A percentile compares a stretch with the other conserved stretches of the same genome.
Evolutionary conservation across 2,888 invertebrate species (phyloP).

Genomic region (Tetropium fuscum): DNA sequence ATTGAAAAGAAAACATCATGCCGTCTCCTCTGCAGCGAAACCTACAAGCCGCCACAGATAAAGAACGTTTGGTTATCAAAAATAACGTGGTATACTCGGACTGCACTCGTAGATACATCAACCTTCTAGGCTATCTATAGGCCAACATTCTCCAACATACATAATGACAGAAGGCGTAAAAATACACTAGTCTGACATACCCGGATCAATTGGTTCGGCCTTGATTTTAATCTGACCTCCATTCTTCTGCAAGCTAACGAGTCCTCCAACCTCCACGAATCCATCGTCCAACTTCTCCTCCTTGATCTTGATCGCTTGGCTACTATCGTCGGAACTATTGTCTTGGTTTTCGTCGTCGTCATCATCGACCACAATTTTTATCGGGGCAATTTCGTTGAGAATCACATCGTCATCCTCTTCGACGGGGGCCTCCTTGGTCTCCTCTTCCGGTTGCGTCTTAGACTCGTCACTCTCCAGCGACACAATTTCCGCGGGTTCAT

Average conservation of each 20-base stretch:
- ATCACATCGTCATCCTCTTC: conserved; percentile 79
- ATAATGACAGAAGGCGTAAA: too few relatives aligned
- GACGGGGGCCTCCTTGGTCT: conserved; percentile 33
- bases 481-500: conserved; percentile 55
- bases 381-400: conserved; percentile 76
- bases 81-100: too few relatives aligned
- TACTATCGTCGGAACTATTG: conserved; percentile 61
- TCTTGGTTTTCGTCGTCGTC: conserved; percentile 70
- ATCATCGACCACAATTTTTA: conserved; percentile 74
- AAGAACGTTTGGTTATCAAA: too few relatives aligned
- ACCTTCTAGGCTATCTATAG: too few relatives aligned
- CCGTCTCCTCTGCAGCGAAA: too few relatives aligned
- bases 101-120: too few relatives aligned
- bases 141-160: too few relatives aligned
- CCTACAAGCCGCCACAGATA: too few relatives aligned
- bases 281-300: conserved; percentile 62
- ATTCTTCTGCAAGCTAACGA: conserved; percentile 71
- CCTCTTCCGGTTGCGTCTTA: conserved; percentile 34
- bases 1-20: too few relatives aligned
- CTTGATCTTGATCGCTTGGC: conserved; percentile 67
- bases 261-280: conserved; percentile 62
- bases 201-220: conserved; percentile 77
- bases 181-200: conserved; percentile 58
- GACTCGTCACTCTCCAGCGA: conserved; percentile 53
- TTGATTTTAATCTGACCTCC: conserved; percentile 73